These are phyloP conservation scores for Macaria notata DNA, from an alignment of 2,888 invertebrate species.

Conservation along the genomic window DNA sequence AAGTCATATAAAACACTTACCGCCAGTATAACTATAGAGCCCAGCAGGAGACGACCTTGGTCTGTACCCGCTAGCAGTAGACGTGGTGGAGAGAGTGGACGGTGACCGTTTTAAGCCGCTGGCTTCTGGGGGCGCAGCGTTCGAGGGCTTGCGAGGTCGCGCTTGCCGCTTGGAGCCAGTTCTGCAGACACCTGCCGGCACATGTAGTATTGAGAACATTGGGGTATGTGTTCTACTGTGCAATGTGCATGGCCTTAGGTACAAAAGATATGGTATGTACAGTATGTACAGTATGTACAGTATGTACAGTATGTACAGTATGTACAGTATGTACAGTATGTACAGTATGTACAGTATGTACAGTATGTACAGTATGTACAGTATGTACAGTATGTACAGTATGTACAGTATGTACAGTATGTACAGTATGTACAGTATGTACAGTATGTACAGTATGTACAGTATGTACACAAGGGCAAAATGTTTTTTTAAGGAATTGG, in stretches of 20 bases:
- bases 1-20: conserved; percentile 37
- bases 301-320: too few species aligned
- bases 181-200: conserved; percentile 71
- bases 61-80: conserved; percentile 77
- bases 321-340: too few species aligned
- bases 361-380: too few species aligned
- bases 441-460: too few species aligned
- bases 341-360: too few species aligned
- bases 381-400: too few species aligned
- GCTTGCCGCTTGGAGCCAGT: conserved; percentile 77
- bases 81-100: conserved; percentile 72
- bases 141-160: conserved; percentile 70
- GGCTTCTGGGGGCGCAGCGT: conserved; percentile 54
- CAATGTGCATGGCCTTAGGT: neutral
- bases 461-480: too few species aligned
- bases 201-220: conserved; percentile 21
- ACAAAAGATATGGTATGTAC: neutral
- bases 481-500: too few species aligned
- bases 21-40: conserved; percentile 88
- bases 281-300: too few species aligned
- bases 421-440: too few species aligned
- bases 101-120: conserved; percentile 65
- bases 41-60: conserved; percentile 91
- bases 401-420: too few species aligned
- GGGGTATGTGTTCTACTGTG: conserved; percentile 1